Base-by-base conservation (phyloP, 2,888 invertebrate species). In the Dynastes grantii region DNA sequence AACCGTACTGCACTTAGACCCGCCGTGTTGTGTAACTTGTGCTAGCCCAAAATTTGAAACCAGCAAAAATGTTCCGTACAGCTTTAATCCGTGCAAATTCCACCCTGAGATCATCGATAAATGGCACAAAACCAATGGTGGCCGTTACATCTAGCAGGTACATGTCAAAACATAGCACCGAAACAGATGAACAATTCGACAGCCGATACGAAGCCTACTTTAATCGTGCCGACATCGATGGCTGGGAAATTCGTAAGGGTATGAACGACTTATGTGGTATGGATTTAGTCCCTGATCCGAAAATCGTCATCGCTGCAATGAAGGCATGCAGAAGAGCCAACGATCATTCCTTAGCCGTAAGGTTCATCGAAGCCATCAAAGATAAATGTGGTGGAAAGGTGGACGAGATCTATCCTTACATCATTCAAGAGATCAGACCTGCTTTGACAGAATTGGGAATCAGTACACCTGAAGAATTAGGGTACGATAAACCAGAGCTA, bases 401-500 rank as follows among this genome's bases (percentile, higher is more conserved):
- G 2, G 91, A 92, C 22, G 94, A 94, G 88, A 95, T 97, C 84
- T 97, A 96, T 86, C 97, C 97, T 0, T 97, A 96, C 88, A 91
- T 97, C 82, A 89, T 97, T 79, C 95, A 96, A 89, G 96, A 98
- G 91, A 94, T 99, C 84, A 92, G 92, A 85, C 98, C 99, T 49
- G 97, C 98, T 2, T 91, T 99, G 79, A 93, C 93, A 61, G 98
- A 99, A 90, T 91, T 99, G 79, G 99, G 99, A 67, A 94, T 99
- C 84, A 94, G 93, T 77, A 98, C 98, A 45, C 96, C 96, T 0
- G 98, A 98, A 88, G 97, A 99, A 87, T 91, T 99, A 85, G 98
- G 98, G 80, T 98, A 97, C 86, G 98, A 98, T 90, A 95, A 97
- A 90, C 99, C 99, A 78, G 98, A 99, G 90, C 90, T 99, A 88